phyloP scores from a whole-genome alignment of 2,113 vertebrate genomes.

The Nanger granti region DNA sequence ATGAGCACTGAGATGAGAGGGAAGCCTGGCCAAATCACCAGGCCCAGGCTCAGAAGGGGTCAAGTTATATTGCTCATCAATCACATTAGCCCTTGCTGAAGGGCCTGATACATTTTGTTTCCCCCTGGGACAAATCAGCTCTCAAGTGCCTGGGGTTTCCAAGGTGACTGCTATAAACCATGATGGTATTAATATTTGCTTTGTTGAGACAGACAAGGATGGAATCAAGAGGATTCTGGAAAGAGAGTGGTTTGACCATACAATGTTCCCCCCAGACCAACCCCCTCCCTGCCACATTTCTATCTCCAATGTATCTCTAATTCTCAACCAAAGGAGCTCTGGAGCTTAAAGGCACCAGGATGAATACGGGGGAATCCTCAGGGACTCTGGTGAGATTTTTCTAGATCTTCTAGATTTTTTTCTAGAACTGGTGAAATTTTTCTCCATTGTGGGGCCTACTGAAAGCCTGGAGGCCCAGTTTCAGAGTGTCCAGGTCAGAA shows the following conservation, averaged over 20 bases:
- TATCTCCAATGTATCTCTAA: not conserved
- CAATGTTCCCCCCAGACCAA: not conserved
- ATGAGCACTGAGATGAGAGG: not conserved
- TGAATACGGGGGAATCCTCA: not conserved
- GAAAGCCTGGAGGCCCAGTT: not conserved
- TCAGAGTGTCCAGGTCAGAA: not conserved
- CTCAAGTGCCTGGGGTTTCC: not conserved
- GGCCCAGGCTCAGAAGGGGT: not conserved
- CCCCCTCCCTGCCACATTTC: not conserved
- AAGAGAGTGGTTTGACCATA: not conserved
- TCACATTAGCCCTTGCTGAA: not conserved
- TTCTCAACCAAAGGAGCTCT: not conserved
- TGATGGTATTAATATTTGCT: not conserved
- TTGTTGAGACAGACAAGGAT: not conserved
- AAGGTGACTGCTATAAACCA: not conserved
- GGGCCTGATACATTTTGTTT: not conserved
- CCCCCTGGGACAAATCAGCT: not conserved
- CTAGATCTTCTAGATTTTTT: too few relatives aligned
- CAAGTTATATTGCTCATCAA: not conserved
- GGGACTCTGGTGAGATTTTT: not conserved
- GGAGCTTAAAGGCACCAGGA: not conserved
- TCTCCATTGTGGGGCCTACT: not conserved
- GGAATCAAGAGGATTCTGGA: not conserved
- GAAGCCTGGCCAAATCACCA: not conserved
- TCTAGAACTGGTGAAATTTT: not conserved